phyloP scores from a whole-genome alignment of 2,888 invertebrate species.

The Rhyacophila evoluta region DNA sequence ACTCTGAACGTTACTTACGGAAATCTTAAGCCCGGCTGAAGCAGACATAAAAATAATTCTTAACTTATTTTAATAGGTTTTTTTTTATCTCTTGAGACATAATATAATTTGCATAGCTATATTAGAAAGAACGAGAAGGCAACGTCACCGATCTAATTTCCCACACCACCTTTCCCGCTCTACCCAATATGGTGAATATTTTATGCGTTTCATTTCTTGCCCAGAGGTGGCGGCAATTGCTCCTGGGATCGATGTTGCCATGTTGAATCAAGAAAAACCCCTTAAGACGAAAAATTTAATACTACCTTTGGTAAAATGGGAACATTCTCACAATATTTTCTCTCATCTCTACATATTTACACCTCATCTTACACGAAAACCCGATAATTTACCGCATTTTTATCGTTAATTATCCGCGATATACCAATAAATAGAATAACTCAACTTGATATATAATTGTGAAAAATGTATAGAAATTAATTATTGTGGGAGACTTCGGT shows the following conservation, averaged over 20 bases:
- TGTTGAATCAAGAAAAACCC: constrained; percentile 30
- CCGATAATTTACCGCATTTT: too few species aligned
- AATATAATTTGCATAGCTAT: constrained; percentile 14
- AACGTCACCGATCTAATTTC: constrained; percentile 40
- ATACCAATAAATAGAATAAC: too few species aligned
- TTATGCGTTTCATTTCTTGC: constrained; percentile 40
- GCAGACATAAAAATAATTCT: too few species aligned
- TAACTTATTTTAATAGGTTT: too few species aligned
- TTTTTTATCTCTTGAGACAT: background rate
- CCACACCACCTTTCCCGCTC: constrained; percentile 2
- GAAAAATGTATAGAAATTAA: too few species aligned
- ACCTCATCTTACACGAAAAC: too few species aligned
- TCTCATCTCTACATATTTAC: too few species aligned
- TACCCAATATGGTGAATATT: constrained; percentile 35
- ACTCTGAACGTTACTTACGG: too few species aligned
- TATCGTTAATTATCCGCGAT: too few species aligned
- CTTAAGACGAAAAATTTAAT: background rate
- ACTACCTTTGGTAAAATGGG: background rate
- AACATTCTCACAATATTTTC: background rate
- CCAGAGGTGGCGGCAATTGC: constrained; percentile 21
- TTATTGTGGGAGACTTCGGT: too few species aligned
- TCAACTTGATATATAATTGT: too few species aligned
- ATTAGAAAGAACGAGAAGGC: background rate
- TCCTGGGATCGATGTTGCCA: constrained; percentile 29
- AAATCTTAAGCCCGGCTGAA: too few species aligned